These are phyloP conservation scores for Pseudocheirus occidentalis DNA, from an alignment of 2,797 vertebrate genomes.

Conservation along the genomic window DNA sequence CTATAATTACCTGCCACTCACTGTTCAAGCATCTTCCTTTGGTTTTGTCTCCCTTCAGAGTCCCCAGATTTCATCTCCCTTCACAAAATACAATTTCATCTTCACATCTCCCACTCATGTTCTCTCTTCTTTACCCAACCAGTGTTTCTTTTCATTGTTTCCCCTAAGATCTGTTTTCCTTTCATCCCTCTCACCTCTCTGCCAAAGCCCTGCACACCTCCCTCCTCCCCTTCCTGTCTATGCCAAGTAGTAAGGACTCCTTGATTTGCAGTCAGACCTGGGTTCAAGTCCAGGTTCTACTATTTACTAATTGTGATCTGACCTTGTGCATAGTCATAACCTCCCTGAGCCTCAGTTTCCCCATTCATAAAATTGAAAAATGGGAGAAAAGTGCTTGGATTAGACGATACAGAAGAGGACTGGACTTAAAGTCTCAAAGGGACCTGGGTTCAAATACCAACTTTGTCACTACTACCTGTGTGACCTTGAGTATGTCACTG, in stretches of 20 bases:
- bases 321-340: background rate
- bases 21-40: background rate
- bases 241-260: background rate
- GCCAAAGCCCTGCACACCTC: accelerated
- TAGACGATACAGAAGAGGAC: background rate
- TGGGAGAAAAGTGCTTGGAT: background rate
- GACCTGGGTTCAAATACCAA: background rate
- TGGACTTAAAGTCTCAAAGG: background rate
- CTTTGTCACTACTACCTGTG: background rate
- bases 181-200: background rate
- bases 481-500: background rate
- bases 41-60: background rate
- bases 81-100: background rate
- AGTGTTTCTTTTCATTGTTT: background rate
- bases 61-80: background rate
- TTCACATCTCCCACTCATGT: background rate
- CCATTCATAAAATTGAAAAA: background rate
- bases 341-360: background rate
- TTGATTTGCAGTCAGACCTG: background rate
- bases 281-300: background rate
- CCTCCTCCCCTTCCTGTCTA: background rate
- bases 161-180: background rate
- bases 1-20: background rate
- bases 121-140: background rate
- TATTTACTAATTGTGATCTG: background rate